These are phyloP conservation scores for Platysternon megacephalum DNA, from an alignment of 2,113 vertebrate species.

Conservation along the genomic window DNA sequence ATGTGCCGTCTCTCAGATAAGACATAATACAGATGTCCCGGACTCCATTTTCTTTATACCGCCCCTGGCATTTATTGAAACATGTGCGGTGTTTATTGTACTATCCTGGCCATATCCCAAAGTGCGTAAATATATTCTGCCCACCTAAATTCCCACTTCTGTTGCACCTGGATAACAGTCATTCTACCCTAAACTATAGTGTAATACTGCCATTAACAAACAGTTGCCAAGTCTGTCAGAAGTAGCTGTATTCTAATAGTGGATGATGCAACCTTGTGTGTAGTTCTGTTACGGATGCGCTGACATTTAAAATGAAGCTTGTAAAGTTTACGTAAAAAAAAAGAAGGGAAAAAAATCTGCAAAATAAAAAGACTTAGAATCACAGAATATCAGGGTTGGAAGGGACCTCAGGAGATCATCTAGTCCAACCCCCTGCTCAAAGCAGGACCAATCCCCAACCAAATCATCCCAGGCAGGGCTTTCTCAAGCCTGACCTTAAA, in stretches of 20 bases:
- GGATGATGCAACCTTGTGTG: constrained; percentile 10
- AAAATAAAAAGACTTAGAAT: constrained; percentile 41
- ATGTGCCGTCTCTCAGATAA: neutral
- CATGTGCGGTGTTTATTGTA: neutral
- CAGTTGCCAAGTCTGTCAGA: neutral
- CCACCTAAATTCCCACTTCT: neutral
- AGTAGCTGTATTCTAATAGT: neutral
- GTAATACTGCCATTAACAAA: neutral
- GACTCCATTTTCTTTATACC: neutral
- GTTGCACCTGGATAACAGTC: neutral
- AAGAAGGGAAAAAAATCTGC: neutral
- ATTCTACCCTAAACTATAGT: neutral
- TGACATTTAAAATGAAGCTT: constrained; percentile 20
- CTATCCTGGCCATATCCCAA: neutral
- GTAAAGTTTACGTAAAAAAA: constrained; percentile 36
- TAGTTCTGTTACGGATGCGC: neutral
- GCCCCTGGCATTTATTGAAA: neutral
- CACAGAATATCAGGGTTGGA: too few relatives aligned
- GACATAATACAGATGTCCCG: accelerated
- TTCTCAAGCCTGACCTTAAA: too few relatives aligned
- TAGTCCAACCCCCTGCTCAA: too few relatives aligned
- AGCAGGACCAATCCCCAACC: too few relatives aligned
- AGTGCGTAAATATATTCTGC: neutral
- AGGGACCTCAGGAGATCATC: too few relatives aligned
- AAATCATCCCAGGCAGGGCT: too few relatives aligned